Conservation (phyloP, 2,113 vertebrate species). For the Edolisoma coerulescens region DNA sequence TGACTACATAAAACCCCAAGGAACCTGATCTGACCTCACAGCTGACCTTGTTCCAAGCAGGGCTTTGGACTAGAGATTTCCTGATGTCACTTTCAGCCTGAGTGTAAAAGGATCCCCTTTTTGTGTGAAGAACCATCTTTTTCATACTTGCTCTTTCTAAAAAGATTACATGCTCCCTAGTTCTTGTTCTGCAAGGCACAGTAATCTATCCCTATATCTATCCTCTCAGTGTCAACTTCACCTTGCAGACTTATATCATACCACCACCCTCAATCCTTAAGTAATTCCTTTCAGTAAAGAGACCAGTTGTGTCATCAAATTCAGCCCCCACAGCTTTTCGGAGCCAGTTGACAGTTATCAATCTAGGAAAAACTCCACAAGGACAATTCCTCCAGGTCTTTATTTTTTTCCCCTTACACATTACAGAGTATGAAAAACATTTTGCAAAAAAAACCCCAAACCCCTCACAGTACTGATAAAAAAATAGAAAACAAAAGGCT, state of each 20-base stretch:
- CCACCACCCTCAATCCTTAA: neutral
- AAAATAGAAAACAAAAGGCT: neutral
- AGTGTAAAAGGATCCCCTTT: neutral
- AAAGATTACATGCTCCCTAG: neutral
- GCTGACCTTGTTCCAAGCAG: neutral
- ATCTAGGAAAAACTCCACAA: neutral
- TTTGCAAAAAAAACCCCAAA: neutral
- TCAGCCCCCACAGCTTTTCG: neutral
- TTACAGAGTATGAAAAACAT: neutral
- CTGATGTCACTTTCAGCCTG: neutral
- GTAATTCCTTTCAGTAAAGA: neutral
- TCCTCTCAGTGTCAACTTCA: neutral
- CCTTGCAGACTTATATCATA: neutral
- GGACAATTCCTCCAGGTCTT: neutral
- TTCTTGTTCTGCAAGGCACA: neutral
- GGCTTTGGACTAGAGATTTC: neutral
- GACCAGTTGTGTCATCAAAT: neutral
- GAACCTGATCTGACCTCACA: neutral
- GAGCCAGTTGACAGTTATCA: neutral
- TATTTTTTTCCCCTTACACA: neutral
- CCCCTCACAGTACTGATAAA: neutral
- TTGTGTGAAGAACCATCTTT: neutral
- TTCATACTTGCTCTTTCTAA: neutral
- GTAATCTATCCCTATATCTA: neutral
- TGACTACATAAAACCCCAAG: neutral